Conservation (phyloP, 1,140 invertebrate genomes). For the Neotoxoptera formosana region DNA sequence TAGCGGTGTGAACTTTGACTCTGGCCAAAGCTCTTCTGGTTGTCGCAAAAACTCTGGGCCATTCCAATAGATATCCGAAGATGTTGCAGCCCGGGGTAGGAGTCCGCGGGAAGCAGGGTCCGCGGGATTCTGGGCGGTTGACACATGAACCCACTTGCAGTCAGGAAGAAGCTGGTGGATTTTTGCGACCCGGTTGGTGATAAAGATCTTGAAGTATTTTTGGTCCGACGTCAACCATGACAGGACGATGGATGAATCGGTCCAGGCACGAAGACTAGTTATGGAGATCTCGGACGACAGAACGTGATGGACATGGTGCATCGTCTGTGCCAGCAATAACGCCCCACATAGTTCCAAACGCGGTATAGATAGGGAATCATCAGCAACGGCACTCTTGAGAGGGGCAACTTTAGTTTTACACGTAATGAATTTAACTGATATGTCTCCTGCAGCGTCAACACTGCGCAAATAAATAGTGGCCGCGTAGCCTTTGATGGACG, state of each 20-base stretch:
- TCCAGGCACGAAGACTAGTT: background rate
- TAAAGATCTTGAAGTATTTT: background rate
- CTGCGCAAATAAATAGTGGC: background rate
- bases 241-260: background rate
- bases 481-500: conserved; percentile 36
- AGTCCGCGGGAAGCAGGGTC: conserved; percentile 31
- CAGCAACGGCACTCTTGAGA: too few species aligned
- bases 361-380: too few species aligned
- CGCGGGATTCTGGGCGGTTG: too few species aligned
- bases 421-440: background rate
- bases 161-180: background rate
- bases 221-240: background rate
- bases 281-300: too few species aligned
- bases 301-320: background rate
- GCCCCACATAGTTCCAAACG: too few species aligned
- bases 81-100: too few species aligned
- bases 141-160: too few species aligned
- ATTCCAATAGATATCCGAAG: background rate
- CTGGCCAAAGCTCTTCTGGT: too few species aligned
- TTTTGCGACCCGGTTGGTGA: background rate
- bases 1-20: too few species aligned
- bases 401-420: too few species aligned
- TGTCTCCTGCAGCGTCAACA: background rate
- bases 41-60: background rate
- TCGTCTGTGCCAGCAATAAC: background rate